Evolutionary conservation across 2,797 vertebrate genomes (phyloP).

Genomic region (Gallirallus australis): DNA sequence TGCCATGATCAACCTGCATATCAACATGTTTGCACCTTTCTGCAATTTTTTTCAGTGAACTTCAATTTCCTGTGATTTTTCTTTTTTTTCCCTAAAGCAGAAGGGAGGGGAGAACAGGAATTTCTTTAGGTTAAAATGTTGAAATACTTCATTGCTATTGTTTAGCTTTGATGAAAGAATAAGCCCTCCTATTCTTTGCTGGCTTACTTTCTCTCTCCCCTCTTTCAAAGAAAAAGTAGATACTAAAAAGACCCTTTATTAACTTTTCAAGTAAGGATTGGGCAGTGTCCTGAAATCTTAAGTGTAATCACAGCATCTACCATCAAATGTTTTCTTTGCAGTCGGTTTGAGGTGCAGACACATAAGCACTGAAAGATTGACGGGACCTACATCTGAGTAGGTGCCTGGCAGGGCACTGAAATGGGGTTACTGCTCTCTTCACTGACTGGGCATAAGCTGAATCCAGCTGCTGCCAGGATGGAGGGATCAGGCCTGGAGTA

Average conservation of each 20-base stretch:
- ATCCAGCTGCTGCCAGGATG: neutral
- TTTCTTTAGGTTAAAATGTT: neutral
- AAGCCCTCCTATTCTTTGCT: neutral
- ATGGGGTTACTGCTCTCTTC: neutral
- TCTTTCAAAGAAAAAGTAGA: neutral
- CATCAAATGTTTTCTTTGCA: neutral
- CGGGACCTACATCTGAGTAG: neutral
- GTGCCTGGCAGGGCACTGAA: accelerated
- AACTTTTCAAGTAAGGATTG: neutral
- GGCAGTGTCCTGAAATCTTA: neutral
- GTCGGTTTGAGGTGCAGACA: neutral
- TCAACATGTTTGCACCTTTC: neutral
- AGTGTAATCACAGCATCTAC: neutral
- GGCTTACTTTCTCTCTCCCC: neutral
- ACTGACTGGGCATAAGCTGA: neutral
- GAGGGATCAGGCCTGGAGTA: neutral
- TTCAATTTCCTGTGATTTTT: neutral
- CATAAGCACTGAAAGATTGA: neutral
- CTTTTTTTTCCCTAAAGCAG: neutral
- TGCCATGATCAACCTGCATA: neutral
- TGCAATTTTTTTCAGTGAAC: neutral
- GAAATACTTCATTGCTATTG: neutral
- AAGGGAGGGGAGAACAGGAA: neutral
- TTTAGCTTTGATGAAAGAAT: neutral
- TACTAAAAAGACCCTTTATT: neutral